phyloP scores from a whole-genome alignment of 2,888 invertebrate genomes.

The Ochropleura plecta region DNA sequence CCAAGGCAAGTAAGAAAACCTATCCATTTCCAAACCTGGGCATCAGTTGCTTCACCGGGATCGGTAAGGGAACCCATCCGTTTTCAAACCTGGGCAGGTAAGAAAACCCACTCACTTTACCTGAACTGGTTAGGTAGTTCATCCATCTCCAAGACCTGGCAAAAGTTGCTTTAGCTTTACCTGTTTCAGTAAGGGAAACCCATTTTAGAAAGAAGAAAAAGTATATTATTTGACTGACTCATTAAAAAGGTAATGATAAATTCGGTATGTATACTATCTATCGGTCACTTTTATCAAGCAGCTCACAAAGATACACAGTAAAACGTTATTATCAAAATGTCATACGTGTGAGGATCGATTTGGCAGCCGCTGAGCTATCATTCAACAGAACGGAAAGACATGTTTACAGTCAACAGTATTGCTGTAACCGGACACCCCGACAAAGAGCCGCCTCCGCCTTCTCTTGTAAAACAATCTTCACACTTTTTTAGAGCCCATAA shows the following conservation, averaged over 20 bases:
- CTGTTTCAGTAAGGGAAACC: too few relatives aligned
- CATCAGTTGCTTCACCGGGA: too few relatives aligned
- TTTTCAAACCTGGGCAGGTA: too few relatives aligned
- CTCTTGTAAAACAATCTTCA: slow-evolving; percentile 89
- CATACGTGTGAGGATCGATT: slow-evolving; percentile 67
- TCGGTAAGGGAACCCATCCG: too few relatives aligned
- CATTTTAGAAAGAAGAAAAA: background rate
- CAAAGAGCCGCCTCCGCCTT: slow-evolving; percentile 89
- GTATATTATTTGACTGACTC: background rate
- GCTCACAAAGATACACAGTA: slow-evolving; percentile 59
- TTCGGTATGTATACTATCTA: slow-evolving; percentile 20
- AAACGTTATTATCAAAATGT: slow-evolving; percentile 61
- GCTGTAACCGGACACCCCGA: slow-evolving; percentile 84
- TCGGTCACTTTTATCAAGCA: slow-evolving; percentile 58
- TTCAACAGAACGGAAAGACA: slow-evolving; percentile 86
- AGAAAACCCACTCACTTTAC: too few relatives aligned
- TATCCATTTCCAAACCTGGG: too few relatives aligned
- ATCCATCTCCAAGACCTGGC: too few relatives aligned
- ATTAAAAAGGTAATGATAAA: slow-evolving; percentile 14
- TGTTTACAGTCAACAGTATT: slow-evolving; percentile 88
- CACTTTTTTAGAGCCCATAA: slow-evolving; percentile 89
- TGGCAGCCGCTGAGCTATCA: slow-evolving; percentile 86
- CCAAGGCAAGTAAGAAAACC: too few relatives aligned
- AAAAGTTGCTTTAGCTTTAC: too few relatives aligned
- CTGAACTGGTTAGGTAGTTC: too few relatives aligned